phyloP scores from a whole-genome alignment of 2,113 vertebrate genomes.

The Mellivora capensis region DNA sequence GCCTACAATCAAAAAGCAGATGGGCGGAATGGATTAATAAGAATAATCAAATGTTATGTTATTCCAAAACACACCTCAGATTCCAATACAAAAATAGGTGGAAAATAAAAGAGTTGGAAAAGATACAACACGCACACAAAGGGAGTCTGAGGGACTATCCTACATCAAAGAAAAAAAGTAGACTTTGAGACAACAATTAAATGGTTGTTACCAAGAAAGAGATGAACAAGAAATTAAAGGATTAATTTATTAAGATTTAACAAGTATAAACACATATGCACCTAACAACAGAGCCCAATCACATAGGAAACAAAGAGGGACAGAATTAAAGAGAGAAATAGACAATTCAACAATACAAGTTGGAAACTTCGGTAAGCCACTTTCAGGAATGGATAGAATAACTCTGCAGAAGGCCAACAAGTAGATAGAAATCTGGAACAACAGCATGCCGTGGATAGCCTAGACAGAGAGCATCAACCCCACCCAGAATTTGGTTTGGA shows the following conservation, averaged over 20 bases:
- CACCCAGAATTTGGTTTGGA: neutral
- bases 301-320: neutral
- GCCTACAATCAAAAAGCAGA: neutral
- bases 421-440: neutral
- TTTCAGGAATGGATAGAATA: neutral
- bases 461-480: neutral
- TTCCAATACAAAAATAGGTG: neutral
- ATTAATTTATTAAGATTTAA: neutral
- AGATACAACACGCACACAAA: neutral
- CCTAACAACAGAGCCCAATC: neutral
- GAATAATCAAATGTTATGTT: neutral
- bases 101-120: neutral
- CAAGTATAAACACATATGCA: neutral
- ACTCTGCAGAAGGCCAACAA: neutral
- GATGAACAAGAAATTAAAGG: neutral
- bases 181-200: neutral
- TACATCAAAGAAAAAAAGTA: neutral
- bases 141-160: neutral
- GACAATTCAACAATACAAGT: neutral
- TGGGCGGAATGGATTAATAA: neutral
- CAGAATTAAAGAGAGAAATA: neutral
- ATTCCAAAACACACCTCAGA: neutral
- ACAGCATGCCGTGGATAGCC: too few species aligned
- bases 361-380: neutral
- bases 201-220: neutral